These are phyloP conservation scores for Dynastes grantii DNA, from an alignment of 2,888 invertebrate species.

Conservation along the genomic window DNA sequence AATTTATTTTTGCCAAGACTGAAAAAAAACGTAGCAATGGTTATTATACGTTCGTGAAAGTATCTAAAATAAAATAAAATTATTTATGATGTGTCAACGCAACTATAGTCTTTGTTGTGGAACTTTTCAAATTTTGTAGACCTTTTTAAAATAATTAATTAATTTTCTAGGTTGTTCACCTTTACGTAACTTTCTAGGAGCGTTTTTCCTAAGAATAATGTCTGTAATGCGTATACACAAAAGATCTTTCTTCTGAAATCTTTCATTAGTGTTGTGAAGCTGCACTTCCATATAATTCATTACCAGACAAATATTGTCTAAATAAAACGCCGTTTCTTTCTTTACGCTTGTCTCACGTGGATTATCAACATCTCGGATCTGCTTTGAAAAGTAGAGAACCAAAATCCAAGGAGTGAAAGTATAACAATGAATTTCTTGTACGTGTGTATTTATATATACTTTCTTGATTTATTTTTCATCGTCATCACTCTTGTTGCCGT, in stretches of 20 bases:
- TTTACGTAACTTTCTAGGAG: too few species aligned
- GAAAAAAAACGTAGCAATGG: too few species aligned
- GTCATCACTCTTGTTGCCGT: conserved; percentile 48
- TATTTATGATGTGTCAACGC: too few species aligned
- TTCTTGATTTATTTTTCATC: conserved; percentile 55
- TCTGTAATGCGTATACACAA: not conserved
- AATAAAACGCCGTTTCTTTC: conserved; percentile 15
- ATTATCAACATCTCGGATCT: conserved; percentile 7
- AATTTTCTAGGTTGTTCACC: too few species aligned
- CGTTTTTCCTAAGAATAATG: too few species aligned
- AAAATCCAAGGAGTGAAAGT: conserved; percentile 34
- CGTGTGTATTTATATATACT: conserved; percentile 23
- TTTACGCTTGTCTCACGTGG: not conserved
- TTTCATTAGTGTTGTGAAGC: conserved; percentile 8
- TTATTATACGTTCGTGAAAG: too few species aligned
- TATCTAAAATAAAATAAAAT: too few species aligned
- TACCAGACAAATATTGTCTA: conserved; percentile 12
- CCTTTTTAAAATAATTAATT: too few species aligned
- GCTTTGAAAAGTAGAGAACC: conserved; percentile 17
- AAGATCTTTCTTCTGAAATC: conserved; percentile 5
- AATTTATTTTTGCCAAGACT: too few species aligned
- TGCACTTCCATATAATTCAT: not conserved
- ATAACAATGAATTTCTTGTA: conserved; percentile 42
- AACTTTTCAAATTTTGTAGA: too few species aligned
- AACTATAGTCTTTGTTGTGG: too few species aligned